These are phyloP conservation scores for Pedetes capensis DNA, from an alignment of 2,113 vertebrate genomes.

Conservation along the genomic window DNA sequence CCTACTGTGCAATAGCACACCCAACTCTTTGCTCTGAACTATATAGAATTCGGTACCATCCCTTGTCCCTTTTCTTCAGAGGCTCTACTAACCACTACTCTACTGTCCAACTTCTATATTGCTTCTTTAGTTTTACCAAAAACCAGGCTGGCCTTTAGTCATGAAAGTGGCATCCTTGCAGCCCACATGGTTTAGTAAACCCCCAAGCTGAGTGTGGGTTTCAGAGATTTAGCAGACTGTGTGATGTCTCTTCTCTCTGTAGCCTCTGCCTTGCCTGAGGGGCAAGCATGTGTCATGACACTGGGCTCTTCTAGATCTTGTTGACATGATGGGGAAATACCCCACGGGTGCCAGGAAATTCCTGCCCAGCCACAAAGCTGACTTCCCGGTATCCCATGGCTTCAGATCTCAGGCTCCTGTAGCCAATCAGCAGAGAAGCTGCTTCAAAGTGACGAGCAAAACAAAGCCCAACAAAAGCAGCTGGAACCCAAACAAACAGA, in stretches of 20 bases:
- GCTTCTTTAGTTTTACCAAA: not conserved
- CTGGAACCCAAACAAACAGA: conserved; percentile 81
- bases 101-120: not conserved
- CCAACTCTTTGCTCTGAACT: not conserved
- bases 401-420: conserved; percentile 64
- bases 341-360: conserved; percentile 41
- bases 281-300: not conserved
- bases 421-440: conserved; percentile 59
- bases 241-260: not conserved
- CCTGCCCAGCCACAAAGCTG: conserved; percentile 47
- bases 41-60: not conserved
- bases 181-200: not conserved
- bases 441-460: conserved; percentile 53
- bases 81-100: not conserved
- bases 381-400: conserved; percentile 72
- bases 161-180: not conserved
- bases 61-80: not conserved
- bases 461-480: conserved; percentile 70
- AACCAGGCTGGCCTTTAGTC: not conserved
- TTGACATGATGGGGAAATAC: conserved; percentile 26
- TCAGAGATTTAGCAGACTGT: not conserved
- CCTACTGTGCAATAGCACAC: too few relatives aligned
- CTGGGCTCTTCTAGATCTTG: not conserved
- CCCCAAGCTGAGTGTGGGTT: not conserved
- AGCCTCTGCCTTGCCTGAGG: not conserved